Percentiles rank a stretch among this genome's conserved stretches.
phyloP scores from a whole-genome alignment of 2,797 vertebrate genomes.

The Pelodytes ibericus region DNA sequence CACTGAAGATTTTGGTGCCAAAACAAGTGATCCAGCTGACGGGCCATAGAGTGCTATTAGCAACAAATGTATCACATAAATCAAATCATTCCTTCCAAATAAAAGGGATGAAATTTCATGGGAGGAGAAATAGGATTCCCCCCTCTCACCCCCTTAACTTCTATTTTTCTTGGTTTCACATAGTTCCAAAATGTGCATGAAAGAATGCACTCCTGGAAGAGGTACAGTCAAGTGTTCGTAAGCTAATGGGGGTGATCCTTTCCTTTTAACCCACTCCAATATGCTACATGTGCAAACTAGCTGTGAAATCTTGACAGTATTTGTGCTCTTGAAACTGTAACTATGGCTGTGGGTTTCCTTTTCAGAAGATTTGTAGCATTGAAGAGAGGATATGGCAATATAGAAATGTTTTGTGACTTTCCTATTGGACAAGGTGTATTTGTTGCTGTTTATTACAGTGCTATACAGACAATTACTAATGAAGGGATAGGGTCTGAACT shows the following conservation, averaged over 20 bases:
- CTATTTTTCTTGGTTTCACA: conserved; percentile 30
- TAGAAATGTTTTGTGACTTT: no score
- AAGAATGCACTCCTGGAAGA: conserved; percentile 45
- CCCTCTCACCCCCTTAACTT: conserved; percentile 15
- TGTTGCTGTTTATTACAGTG: no score
- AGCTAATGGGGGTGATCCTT: conserved; percentile 12
- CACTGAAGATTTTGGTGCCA: conserved; percentile 21
- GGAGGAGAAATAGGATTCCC: conserved; percentile 28
- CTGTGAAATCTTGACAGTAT: conserved; percentile 47
- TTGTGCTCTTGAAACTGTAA: conserved; percentile 15
- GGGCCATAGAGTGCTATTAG: conserved; percentile 29
- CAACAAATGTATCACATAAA: conserved; percentile 42
- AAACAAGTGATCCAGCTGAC: conserved; percentile 24
- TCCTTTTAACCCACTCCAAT: conserved; percentile 39
- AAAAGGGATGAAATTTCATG: conserved; percentile 42
- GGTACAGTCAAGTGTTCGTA: conserved; percentile 15
- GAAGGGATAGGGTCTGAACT: no score
- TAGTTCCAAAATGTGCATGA: conserved; percentile 45
- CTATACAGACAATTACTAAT: no score
- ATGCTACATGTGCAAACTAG: conserved; percentile 30
- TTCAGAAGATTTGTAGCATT: not conserved
- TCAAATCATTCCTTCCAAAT: conserved; percentile 34
- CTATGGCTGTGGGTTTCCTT: not conserved
- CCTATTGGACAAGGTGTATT: no score
- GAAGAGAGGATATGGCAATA: not conserved